Conservation (phyloP, 2,113 vertebrate genomes). For the Equus przewalskii region DNA sequence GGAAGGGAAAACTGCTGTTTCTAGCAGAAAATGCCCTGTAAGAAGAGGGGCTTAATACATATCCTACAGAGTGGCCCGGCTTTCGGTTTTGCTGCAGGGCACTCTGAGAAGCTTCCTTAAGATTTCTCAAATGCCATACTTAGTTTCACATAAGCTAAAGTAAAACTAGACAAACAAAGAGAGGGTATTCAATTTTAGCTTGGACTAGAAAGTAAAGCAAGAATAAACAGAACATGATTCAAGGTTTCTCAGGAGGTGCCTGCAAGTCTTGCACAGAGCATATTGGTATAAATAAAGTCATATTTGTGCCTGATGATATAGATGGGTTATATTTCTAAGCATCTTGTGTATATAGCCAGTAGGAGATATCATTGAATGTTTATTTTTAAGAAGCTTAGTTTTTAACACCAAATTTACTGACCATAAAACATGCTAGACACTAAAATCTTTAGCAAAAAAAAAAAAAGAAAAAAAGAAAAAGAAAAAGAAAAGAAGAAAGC, state of each 20-base stretch:
- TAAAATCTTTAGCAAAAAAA: conserved; percentile 14
- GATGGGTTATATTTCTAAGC: conserved; percentile 63
- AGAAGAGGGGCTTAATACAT: neutral
- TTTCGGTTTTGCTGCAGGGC: neutral
- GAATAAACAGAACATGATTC: conserved; percentile 76
- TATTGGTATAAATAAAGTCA: conserved; percentile 72
- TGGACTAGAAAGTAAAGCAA: conserved; percentile 71
- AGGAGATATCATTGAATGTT: conserved; percentile 40
- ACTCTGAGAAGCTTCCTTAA: neutral
- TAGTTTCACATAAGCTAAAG: conserved; percentile 57
- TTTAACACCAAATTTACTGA: conserved; percentile 50
- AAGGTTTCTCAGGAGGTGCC: conserved; percentile 72
- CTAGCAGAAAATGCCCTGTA: neutral
- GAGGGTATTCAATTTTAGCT: conserved; percentile 52
- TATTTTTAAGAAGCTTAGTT: conserved; percentile 68
- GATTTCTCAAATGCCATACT: neutral
- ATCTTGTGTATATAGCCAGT: conserved; percentile 50
- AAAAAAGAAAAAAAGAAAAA: neutral
- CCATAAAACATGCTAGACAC: conserved; percentile 22
- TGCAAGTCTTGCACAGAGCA: conserved; percentile 58
- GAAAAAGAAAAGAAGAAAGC: neutral
- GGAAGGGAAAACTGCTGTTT: neutral
- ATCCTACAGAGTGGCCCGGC: rapidly evolving
- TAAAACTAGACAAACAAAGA: conserved; percentile 50
- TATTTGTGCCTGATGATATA: conserved; percentile 44